Base-by-base conservation (phyloP, 2,113 vertebrate species). In the Pachycephala philippinensis region DNA sequence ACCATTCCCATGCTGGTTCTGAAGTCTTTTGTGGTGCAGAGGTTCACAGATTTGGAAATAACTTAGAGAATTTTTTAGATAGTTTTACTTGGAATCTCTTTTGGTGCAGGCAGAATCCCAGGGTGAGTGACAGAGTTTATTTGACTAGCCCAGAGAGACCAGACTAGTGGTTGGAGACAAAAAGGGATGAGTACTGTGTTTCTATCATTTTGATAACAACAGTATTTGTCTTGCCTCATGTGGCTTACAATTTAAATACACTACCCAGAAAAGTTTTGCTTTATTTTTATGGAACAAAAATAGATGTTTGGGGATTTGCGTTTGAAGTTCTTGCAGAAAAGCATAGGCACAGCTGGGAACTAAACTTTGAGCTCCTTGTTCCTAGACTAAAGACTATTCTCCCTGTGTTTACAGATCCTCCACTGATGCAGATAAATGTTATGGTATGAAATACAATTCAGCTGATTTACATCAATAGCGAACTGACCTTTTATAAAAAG, bases 401-500 rank as follows among this genome's bases (percentile, higher is more conserved):
- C 31, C 16, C 27, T 68, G 19, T 84, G 23, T 95, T 74, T 90
- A 78, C 39, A 96, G 79, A 72, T 47, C 65, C 26, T 77, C 35
- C 54, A 30, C 21, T 90, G 81, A 84, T 83, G 57, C 80, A 81
- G 65, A 72, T 45, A 71, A 94, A 72, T 17, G 23, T 66, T 87
- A 40, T 17, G 65, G 57, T 66, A 93, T 52, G 56, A 95, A 95
- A 91, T 69, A 61, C 40, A 81, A 37, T 87, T 87, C 69, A 80
- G 22, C 19, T 86, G 84, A 84, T 95, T 90, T 89, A 85, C 79
- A 74, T 84, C 59, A 80, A 37, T 65, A 69, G 74, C 52, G 53
- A 87, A 40, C 37, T 95, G 93, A 89, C 56, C 92, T 95, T 96
- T 79, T 66, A 33, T 16, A 49, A 69, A 70, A 92, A 37, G 80